Evolutionary conservation across 1,140 invertebrate genomes (phyloP), one percentile per base, ranked within the genome.

Genomic region (Anoplophora glabripennis): DNA sequence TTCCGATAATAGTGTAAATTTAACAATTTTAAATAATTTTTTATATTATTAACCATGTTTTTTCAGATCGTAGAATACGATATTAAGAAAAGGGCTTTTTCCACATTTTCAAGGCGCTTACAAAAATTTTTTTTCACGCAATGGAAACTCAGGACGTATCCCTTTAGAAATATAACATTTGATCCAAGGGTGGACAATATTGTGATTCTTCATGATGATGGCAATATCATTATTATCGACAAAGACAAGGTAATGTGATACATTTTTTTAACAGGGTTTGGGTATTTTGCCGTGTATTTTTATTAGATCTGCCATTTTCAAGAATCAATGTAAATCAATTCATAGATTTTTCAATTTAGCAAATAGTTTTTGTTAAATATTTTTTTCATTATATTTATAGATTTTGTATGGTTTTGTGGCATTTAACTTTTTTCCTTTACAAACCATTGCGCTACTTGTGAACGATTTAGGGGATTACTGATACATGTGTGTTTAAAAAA

Each of bases 51-150:
- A 18, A 48, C 54, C 41, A 41, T 60, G 46, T 55, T 61, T 61
- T 79, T 78, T 7, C 69, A 89, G 81, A 79, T 91, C 42, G 71
- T 89, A 14, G 89, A 91, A 68, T 91, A 86, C 62, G 82, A 83
- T 69, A 70, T 91, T 36, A 55, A 66, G 1, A 72, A 78, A 34
- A 80, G 77, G 41, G 73, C 76, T 15, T 85, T 84, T 45, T 84
- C 83, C 0, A 69, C 81, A 37, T 83, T 85, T 74, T 77, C 80
- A 9, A 78, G 75, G 63, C 77, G 78, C 42, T 65, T 80, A n/a
- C 72, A 77, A 70, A 77, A 68, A 61, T 67, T 63, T 36, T 71
- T 76, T 64, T 81, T 78, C 33, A 75, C 63, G 10, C 73, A 78
- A 54, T 83, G 74, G 80, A 73, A 76, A 7, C 64, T 64, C 10